Evolutionary conservation across 2,888 invertebrate genomes (phyloP), one percentile per base, ranked within the genome.

Genomic region (Limenitis camilla): DNA sequence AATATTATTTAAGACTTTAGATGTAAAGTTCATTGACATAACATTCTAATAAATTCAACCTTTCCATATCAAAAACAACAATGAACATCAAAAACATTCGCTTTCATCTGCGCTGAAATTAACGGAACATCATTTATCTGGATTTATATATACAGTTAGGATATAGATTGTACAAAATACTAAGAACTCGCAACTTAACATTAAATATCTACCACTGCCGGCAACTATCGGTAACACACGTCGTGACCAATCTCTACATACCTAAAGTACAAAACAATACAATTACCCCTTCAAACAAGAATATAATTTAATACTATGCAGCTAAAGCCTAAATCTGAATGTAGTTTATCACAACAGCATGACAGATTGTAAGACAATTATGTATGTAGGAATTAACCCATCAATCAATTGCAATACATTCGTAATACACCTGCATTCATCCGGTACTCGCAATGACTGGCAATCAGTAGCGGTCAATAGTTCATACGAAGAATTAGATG

Each of bases 331-430:
- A 50, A 10, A 53, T 43, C 40, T n/a, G 27, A 29, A 9, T 11
- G n/a, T 35, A 8, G 8, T 6, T 35, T 5, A 41, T 40, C 43
- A 36, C 38, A 51, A 19, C 36, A 5, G 39, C 71, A 65, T 61
- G 51, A 53, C 51, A 49, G 41, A 52, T 52, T 59, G 64, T 68
- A 75, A 72, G 76, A 78, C 78, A 77, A 81, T 81, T 81, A 80
- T 66, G 63, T 63, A 71, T 66, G 64, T 63, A 71, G 63, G 69
- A 78, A 80, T 83, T 80, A 81, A 77, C 74, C 78, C 73, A 82
- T 83, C 80, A 78, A 81, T 81, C 81, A 78, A 76, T 74, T 67
- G 75, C 73, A 70, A 66, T 74, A 69, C 72, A 72, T 68, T 66
- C 67, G 68, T 72, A 72, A 69, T 69, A 65, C 71, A 75, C 70